A percentile compares a stretch with the other conserved stretches of the same genome.
These are phyloP conservation scores for Eupithecia centaureata DNA, from an alignment of 2,888 invertebrate species.

Conservation along the genomic window DNA sequence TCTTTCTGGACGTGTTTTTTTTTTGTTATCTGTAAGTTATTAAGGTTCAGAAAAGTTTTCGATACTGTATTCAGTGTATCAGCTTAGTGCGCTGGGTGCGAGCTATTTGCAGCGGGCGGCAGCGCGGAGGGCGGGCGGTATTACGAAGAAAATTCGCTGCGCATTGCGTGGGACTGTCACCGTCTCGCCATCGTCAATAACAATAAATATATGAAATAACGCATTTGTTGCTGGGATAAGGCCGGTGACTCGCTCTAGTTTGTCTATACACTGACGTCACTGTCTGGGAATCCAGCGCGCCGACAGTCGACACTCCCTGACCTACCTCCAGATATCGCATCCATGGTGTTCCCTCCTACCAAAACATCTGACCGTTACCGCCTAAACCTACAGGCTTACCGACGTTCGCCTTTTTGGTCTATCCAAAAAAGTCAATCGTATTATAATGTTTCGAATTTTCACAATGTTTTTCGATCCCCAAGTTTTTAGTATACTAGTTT, in stretches of 20 bases:
- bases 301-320: conserved; percentile 71
- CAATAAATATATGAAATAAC: conserved; percentile 81
- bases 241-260: conserved; percentile 79
- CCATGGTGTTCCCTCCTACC: conserved; percentile 44
- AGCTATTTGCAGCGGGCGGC: conserved; percentile 63
- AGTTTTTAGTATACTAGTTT: neutral
- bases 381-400: neutral
- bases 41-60: neutral
- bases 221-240: conserved; percentile 75
- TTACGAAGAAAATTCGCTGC: conserved; percentile 66
- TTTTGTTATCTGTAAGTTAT: neutral
- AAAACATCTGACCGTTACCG: conserved; percentile 32
- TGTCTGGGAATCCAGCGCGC: conserved; percentile 80
- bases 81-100: conserved; percentile 31
- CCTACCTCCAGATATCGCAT: conserved; percentile 74
- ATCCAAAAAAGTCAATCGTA: neutral
- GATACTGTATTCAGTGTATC: neutral
- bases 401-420: neutral
- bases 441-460: neutral
- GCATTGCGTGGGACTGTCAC: conserved; percentile 78
- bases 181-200: conserved; percentile 80
- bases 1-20: neutral
- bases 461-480: neutral
- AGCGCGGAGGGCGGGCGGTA: conserved; percentile 53
- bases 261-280: conserved; percentile 80